A percentile compares a stretch with the other conserved stretches of the same genome.
phyloP scores from a whole-genome alignment of 1,140 invertebrate species.

The Harlomillsia oculata region DNA sequence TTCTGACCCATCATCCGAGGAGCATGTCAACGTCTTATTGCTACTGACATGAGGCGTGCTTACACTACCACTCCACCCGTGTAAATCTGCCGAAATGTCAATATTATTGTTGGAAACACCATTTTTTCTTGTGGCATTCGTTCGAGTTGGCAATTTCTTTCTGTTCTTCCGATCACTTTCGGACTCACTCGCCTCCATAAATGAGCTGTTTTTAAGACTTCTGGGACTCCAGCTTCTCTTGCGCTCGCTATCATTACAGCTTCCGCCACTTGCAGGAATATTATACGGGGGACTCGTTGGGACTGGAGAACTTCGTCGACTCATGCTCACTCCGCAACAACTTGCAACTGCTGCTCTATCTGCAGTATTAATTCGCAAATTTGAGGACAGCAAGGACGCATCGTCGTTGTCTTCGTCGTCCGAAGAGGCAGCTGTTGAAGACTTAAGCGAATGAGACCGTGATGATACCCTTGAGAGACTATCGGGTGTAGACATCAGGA shows the following conservation, averaged over 20 bases:
- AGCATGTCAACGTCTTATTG: too few relatives aligned
- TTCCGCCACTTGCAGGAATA: not conserved
- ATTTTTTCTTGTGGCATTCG: slow-evolving; percentile 6
- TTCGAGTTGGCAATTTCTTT: not conserved
- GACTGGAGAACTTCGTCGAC: slow-evolving; percentile 1
- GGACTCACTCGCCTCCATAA: not conserved
- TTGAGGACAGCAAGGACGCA: too few relatives aligned
- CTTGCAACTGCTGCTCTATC: slow-evolving; percentile 11
- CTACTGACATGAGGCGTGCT: too few relatives aligned
- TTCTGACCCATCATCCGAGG: too few relatives aligned
- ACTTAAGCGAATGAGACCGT: slow-evolving; percentile 2
- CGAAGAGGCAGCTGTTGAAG: not conserved
- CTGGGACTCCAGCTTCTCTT: too few relatives aligned
- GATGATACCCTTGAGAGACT: slow-evolving; percentile 16
- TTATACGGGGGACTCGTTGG: slow-evolving; percentile 27
- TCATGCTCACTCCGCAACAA: slow-evolving; percentile 28
- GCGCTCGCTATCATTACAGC: not conserved
- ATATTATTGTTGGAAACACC: slow-evolving; percentile 10
- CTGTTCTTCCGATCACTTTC: not conserved
- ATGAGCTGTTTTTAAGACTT: too few relatives aligned
- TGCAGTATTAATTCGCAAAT: slow-evolving; percentile 10
- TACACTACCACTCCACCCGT: too few relatives aligned
- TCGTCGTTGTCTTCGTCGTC: too few relatives aligned
- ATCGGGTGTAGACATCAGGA: slow-evolving; percentile 10
- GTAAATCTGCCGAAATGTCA: slow-evolving; percentile 1